These are phyloP conservation scores for Prosopocoilus inquinatus DNA, from an alignment of 2,888 invertebrate genomes.

Conservation along the genomic window DNA sequence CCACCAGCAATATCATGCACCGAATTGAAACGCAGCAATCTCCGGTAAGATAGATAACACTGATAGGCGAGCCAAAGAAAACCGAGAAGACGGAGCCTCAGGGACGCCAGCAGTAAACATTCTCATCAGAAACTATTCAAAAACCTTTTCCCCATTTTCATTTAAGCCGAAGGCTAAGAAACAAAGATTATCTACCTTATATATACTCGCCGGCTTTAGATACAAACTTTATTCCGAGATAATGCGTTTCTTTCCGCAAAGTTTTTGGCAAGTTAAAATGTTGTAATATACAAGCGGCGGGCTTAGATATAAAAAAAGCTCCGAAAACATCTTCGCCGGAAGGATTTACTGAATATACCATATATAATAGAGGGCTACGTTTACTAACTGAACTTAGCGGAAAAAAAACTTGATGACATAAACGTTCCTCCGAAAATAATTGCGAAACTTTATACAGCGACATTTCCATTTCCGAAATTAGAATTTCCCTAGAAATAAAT, in stretches of 20 bases:
- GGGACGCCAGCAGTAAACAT: constrained; percentile 31
- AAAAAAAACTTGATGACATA: no score
- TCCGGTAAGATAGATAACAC: constrained; percentile 35
- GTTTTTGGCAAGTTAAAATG: neutral
- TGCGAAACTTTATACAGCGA: no score
- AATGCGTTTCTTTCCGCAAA: neutral
- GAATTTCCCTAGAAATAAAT: no score
- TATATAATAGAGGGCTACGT: no score
- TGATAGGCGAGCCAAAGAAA: constrained; percentile 33
- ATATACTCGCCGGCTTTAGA: neutral
- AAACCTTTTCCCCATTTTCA: constrained; percentile 20
- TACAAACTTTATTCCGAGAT: neutral
- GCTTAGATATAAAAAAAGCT: neutral
- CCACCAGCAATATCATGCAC: neutral
- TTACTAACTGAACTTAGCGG: no score
- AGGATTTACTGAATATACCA: neutral
- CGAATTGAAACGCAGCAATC: constrained; percentile 27
- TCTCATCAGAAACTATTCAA: constrained; percentile 29
- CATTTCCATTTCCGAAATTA: no score
- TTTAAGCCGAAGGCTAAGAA: constrained; percentile 22
- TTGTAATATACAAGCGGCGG: neutral
- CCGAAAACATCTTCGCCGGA: neutral
- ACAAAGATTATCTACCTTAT: constrained; percentile 21
- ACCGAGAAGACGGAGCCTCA: constrained; percentile 25
- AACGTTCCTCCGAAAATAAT: no score